Conservation (phyloP, 2,888 invertebrate species). For the Parapristionchus giblindavisi region DNA sequence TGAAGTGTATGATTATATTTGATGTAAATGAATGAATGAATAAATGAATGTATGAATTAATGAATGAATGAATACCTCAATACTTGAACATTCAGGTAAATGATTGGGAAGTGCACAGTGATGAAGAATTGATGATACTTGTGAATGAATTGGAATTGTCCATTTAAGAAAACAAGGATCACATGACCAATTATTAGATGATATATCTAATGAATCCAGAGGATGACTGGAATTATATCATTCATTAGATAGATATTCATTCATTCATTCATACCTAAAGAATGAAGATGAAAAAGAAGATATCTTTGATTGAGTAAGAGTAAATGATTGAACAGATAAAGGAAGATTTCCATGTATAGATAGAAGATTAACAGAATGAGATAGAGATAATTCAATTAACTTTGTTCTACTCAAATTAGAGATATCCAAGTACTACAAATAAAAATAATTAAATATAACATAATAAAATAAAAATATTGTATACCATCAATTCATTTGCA, state of each 20-base stretch:
- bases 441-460: not conserved
- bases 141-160: constrained; percentile 41
- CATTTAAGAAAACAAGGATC: constrained; percentile 46
- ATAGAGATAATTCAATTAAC: constrained; percentile 6
- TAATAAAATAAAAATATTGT: not conserved
- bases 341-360: constrained; percentile 28
- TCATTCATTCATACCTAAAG: not conserved
- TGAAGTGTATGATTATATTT: too few species aligned
- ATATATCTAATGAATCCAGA: too few species aligned
- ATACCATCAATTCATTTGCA: constrained; percentile 20
- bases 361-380: not conserved
- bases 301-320: constrained; percentile 20
- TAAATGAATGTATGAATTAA: too few species aligned
- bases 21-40: too few species aligned
- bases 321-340: not conserved
- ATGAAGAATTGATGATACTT: not conserved
- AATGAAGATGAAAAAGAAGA: constrained; percentile 6
- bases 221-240: not conserved
- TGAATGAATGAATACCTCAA: too few species aligned
- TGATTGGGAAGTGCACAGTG: constrained; percentile 10
- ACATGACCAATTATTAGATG: constrained; percentile 35
- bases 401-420: too few species aligned
- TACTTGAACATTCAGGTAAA: too few species aligned
- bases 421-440: constrained; percentile 9
- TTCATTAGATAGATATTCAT: not conserved